Percentiles rank a stretch among this genome's conserved stretches.
phyloP scores from a whole-genome alignment of 2,888 invertebrate species.

The Drosophila niveifrons region DNA sequence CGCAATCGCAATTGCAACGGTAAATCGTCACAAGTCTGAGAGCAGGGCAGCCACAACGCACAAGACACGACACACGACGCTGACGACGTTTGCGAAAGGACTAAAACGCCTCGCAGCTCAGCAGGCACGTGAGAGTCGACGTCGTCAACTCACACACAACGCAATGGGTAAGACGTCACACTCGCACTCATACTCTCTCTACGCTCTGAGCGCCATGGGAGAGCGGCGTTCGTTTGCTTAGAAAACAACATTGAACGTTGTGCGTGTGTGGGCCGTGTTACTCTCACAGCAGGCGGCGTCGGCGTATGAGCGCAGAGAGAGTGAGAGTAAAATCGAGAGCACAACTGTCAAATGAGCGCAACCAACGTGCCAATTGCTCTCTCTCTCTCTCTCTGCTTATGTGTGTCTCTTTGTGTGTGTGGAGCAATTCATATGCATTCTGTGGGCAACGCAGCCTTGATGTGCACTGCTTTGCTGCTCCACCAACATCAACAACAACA shows the following conservation, averaged over 20 bases:
- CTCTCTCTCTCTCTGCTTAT: constrained; percentile 19
- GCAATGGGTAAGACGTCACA: constrained; percentile 70
- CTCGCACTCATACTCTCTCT: constrained; percentile 31
- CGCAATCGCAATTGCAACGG: constrained; percentile 54
- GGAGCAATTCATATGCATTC: constrained; percentile 69
- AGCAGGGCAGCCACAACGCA: constrained; percentile 45
- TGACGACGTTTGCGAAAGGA: constrained; percentile 84
- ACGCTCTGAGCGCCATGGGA: constrained; percentile 42
- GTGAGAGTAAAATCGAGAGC: constrained; percentile 24
- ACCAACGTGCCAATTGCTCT: constrained; percentile 31
- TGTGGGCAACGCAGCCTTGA: constrained; percentile 48
- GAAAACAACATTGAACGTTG: constrained; percentile 33
- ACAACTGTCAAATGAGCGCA: constrained; percentile 41
- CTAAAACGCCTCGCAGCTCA: constrained; percentile 73
- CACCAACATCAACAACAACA: constrained; percentile 29
- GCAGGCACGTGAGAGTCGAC: constrained; percentile 57
- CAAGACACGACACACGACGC: constrained; percentile 77
- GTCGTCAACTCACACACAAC: constrained; percentile 55
- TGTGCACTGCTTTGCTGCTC: constrained; percentile 49
- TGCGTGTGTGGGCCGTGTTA: constrained; percentile 41
- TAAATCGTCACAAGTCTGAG: constrained; percentile 54
- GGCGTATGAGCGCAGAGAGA: constrained; percentile 62
- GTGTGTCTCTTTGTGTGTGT: constrained; percentile 35
- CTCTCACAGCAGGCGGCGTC: constrained; percentile 69
- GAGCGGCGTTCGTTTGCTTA: constrained; percentile 68